Conservation (phyloP, 2,888 invertebrate species). For the Apamea monoglypha region DNA sequence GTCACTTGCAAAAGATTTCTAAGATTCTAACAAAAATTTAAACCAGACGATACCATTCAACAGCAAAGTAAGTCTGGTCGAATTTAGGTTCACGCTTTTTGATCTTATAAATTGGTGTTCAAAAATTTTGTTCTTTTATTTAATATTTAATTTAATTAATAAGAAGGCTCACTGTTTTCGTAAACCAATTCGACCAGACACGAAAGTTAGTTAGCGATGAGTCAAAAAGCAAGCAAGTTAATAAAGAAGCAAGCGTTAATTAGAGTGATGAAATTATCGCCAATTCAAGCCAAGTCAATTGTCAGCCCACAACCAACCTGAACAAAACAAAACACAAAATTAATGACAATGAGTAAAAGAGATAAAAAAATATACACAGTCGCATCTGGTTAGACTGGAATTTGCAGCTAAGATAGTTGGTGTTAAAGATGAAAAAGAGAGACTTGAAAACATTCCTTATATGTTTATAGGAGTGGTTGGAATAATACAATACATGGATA, state of each 20-base stretch:
- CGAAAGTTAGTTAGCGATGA: conserved; percentile 17
- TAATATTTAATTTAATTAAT: not conserved
- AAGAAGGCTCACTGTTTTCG: not conserved
- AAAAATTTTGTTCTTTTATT: not conserved
- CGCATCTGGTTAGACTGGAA: conserved; percentile 9
- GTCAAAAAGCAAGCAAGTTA: conserved; percentile 31
- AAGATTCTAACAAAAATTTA: not conserved
- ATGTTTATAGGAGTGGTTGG: not conserved
- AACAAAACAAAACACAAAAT: conserved; percentile 50
- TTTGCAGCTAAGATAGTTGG: not conserved
- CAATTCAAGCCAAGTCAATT: conserved; percentile 48
- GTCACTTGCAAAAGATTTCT: not conserved
- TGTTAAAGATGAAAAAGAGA: not conserved
- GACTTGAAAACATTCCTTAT: not conserved
- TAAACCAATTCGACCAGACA: conserved; percentile 28
- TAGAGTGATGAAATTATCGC: conserved; percentile 37
- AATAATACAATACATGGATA: not conserved
- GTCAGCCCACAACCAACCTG: conserved; percentile 64
- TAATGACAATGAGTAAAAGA: conserved; percentile 18
- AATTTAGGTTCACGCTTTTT: conserved; percentile 5
- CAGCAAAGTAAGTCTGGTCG: conserved; percentile 1
- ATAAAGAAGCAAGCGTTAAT: conserved; percentile 35
- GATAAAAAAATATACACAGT: not conserved
- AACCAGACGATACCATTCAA: conserved; percentile 3
- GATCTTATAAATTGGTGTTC: not conserved